Evolutionary conservation across 1,140 invertebrate species (phyloP).

Genomic region (Limonius californicus): DNA sequence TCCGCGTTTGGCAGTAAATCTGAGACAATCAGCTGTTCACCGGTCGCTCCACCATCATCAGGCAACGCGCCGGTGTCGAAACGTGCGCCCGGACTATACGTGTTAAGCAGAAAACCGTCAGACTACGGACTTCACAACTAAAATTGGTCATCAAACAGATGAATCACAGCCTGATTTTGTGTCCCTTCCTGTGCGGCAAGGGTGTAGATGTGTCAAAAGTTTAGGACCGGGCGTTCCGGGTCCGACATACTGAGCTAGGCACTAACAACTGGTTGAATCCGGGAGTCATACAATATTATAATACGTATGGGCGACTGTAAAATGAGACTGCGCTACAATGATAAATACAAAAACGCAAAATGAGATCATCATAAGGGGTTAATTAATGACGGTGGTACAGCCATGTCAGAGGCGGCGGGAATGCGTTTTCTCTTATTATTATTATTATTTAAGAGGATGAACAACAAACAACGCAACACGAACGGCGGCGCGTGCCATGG

Average conservation of each 20-base stretch:
- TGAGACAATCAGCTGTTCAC: conserved; percentile 28
- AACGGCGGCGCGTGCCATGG: conserved; percentile 19
- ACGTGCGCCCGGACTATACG: conserved; percentile 23
- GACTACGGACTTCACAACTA: conserved; percentile 44
- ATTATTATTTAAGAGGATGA: neutral
- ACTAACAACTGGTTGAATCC: conserved; percentile 46
- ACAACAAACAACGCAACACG: conserved; percentile 18
- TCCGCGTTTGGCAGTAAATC: conserved; percentile 29
- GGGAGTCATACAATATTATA: conserved; percentile 24
- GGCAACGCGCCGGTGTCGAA: conserved; percentile 17
- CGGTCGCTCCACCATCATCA: neutral
- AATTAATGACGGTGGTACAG: conserved; percentile 30
- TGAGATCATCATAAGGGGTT: conserved; percentile 45
- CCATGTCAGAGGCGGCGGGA: conserved; percentile 7
- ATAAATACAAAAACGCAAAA: conserved; percentile 45
- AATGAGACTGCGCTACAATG: conserved; percentile 32
- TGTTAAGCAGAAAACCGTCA: conserved; percentile 27
- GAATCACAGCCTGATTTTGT: conserved; percentile 50
- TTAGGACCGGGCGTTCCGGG: conserved; percentile 22
- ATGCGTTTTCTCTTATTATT: neutral
- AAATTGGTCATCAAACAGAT: conserved; percentile 47
- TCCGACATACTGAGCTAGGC: conserved; percentile 44
- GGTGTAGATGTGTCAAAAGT: conserved; percentile 32
- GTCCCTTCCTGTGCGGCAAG: conserved; percentile 29
- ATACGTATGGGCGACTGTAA: conserved; percentile 29